Percentiles rank a stretch among this genome's conserved stretches.
phyloP scores from a whole-genome alignment of 92 coral and sea anemone species.

The Montipora capitata region DNA sequence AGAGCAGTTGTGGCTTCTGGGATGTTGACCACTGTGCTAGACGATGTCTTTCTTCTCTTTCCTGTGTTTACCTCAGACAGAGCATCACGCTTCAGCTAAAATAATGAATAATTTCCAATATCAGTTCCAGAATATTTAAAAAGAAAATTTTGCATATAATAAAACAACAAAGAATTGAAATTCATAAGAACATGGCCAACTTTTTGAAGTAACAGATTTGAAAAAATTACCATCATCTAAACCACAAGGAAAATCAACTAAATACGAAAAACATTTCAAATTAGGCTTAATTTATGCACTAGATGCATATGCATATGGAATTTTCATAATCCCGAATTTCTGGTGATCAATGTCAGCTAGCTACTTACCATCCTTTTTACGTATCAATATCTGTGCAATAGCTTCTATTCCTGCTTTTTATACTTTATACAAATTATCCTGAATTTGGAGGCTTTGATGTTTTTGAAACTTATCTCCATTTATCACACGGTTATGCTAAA shows the following conservation, averaged over 20 bases:
- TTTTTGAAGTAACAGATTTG: not conserved
- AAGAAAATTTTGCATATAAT: not conserved
- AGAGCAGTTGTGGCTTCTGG: not conserved
- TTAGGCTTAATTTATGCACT: not conserved
- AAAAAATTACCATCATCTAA: not conserved
- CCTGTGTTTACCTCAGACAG: constrained; percentile 23
- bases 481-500: not conserved
- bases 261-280: not conserved
- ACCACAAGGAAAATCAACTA: not conserved
- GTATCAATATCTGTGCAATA: too few relatives aligned
- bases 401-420: too few relatives aligned
- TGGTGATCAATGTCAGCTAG: too few relatives aligned
- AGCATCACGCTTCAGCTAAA: constrained; percentile 38
- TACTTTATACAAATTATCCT: not conserved
- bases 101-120: constrained; percentile 15
- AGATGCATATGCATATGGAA: too few relatives aligned
- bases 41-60: not conserved
- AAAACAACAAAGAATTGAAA: not conserved
- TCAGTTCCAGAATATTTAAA: too few relatives aligned
- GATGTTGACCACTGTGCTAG: constrained; percentile 3
- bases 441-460: too few relatives aligned
- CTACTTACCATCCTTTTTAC: too few relatives aligned
- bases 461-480: not conserved
- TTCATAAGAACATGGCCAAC: not conserved
- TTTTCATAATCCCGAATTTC: not conserved